Percentiles rank a stretch among this genome's conserved stretches.
Conservation (phyloP, 2,113 vertebrate genomes). For the Cryptotis parvus region DNA sequence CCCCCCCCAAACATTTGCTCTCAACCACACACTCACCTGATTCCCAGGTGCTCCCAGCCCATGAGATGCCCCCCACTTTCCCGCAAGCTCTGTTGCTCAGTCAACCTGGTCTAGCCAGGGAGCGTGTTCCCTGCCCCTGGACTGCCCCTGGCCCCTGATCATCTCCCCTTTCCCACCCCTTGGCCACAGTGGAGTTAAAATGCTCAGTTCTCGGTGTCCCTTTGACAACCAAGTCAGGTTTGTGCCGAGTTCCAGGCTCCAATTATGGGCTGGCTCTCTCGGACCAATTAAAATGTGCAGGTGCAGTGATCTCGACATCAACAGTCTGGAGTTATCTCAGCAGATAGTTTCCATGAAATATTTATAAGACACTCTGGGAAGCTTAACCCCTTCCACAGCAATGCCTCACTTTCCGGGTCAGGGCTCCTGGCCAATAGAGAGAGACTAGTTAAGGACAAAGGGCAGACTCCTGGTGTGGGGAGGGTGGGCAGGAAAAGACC, state of each 20-base stretch:
- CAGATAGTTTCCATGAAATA: conserved; percentile 77
- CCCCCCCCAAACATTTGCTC: too few relatives aligned
- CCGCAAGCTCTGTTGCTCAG: too few relatives aligned
- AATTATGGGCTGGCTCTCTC: conserved; percentile 59
- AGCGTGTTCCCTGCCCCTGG: accelerated
- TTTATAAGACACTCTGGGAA: conserved; percentile 67
- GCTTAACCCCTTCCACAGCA: conserved; percentile 41
- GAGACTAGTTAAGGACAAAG: background rate
- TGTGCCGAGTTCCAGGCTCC: conserved; percentile 53
- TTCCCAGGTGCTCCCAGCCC: background rate
- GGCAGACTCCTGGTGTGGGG: background rate
- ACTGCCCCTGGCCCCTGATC: accelerated
- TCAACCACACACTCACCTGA: background rate
- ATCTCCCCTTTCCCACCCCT: background rate
- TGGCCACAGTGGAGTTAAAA: conserved; percentile 1
- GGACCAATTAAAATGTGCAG: conserved; percentile 78
- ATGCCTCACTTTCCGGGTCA: background rate
- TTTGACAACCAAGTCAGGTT: conserved; percentile 72
- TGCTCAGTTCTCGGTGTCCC: background rate
- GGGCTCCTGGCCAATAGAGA: background rate
- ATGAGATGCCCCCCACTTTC: accelerated
- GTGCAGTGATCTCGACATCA: conserved; percentile 63
- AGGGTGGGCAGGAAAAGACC: too few relatives aligned
- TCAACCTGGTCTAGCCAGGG: background rate
- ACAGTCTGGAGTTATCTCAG: conserved; percentile 63